These are phyloP conservation scores for Polyodon spathula DNA, from an alignment of 2,113 vertebrate genomes.

Conservation along the genomic window DNA sequence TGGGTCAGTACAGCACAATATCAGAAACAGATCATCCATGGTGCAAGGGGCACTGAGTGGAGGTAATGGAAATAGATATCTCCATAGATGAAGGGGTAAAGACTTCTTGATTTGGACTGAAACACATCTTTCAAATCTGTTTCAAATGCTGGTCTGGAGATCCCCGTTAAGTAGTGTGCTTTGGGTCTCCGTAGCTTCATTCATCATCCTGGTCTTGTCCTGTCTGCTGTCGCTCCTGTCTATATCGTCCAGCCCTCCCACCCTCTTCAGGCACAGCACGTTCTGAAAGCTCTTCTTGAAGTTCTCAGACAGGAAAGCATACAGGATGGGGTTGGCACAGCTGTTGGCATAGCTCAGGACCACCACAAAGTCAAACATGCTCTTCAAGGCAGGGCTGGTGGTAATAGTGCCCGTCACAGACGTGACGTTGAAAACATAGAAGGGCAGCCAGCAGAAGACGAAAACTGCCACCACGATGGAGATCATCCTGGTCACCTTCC, in stretches of 20 bases:
- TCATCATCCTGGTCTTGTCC: slow-evolving; percentile 76
- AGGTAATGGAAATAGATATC: not conserved
- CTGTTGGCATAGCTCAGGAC: slow-evolving; percentile 92
- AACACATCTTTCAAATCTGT: not conserved
- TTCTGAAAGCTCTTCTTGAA: slow-evolving; percentile 98
- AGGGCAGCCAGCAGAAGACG: slow-evolving; percentile 95
- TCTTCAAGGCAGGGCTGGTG: slow-evolving; percentile 80
- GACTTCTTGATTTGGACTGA: not conserved
- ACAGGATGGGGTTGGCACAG: slow-evolving; percentile 93
- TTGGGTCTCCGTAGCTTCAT: slow-evolving; percentile 85
- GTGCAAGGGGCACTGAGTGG: too few species aligned
- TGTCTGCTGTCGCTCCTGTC: slow-evolving; percentile 87
- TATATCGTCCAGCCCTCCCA: slow-evolving; percentile 72
- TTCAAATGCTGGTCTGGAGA: slow-evolving; percentile 88
- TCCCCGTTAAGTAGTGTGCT: slow-evolving; percentile 86
- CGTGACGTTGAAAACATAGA: slow-evolving; percentile 93
- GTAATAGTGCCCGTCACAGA: slow-evolving; percentile 77
- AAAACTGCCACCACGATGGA: slow-evolving; percentile 93
- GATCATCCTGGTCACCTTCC: slow-evolving; percentile 92
- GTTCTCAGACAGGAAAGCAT: slow-evolving; percentile 93
- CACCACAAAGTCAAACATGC: slow-evolving; percentile 90
- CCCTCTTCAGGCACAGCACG: slow-evolving; percentile 83
- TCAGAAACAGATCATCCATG: too few species aligned
- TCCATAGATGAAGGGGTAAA: not conserved
- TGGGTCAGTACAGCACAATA: too few species aligned